A percentile compares a stretch with the other conserved stretches of the same genome.
Evolutionary conservation across 2,797 vertebrate genomes (phyloP).

Genomic region (Prunella strophiata): DNA sequence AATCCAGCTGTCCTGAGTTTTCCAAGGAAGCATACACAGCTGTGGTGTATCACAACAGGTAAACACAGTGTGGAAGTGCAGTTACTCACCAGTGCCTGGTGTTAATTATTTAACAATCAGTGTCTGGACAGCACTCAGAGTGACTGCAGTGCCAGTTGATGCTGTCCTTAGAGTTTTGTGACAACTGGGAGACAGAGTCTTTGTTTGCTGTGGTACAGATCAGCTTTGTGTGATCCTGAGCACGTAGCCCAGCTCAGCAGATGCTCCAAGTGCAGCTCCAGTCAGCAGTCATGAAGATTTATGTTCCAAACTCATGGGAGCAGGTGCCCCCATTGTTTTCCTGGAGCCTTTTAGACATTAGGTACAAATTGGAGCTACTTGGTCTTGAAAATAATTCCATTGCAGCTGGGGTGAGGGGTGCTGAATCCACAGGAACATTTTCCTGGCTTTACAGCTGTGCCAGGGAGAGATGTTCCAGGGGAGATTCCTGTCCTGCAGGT

Average conservation of each 20-base stretch:
- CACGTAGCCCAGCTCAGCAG: not conserved
- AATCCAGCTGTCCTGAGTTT: slow-evolving; percentile 98
- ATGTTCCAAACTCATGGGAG: not conserved
- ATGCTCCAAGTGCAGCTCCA: not conserved
- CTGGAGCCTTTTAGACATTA: not conserved
- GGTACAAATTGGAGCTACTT: not conserved
- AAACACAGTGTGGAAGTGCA: slow-evolving; percentile 20
- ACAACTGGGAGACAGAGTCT: not conserved
- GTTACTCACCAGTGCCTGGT: not conserved
- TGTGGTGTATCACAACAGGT: slow-evolving; percentile 98
- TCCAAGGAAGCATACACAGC: slow-evolving; percentile 96
- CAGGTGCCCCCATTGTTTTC: not conserved
- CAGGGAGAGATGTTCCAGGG: not conserved
- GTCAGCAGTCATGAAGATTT: not conserved
- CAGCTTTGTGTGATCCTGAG: not conserved
- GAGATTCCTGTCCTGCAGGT: not conserved
- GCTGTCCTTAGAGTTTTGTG: not conserved
- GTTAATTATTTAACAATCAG: not conserved
- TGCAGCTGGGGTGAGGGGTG: not conserved
- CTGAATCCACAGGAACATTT: not conserved
- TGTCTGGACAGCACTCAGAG: not conserved
- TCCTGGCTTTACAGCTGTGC: not conserved
- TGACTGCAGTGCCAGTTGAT: not conserved
- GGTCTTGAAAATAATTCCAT: not conserved
- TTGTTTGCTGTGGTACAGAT: not conserved